Base-by-base conservation (phyloP, 2,113 vertebrate species). In the Beaufortia kweichowensis region DNA sequence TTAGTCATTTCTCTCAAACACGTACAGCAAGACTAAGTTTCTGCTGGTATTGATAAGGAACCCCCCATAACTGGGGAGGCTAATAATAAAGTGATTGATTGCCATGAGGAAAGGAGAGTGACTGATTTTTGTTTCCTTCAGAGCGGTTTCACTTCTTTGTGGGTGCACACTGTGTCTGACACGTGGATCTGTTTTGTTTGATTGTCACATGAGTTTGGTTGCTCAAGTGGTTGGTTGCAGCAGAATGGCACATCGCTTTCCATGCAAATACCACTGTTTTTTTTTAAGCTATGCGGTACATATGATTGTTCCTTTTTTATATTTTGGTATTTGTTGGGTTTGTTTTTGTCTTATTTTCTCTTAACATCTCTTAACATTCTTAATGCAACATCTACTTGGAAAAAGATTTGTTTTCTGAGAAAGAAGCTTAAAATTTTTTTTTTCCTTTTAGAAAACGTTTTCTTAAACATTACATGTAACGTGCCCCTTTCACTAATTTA, bases 161-260 rank as follows among this genome's bases (percentile, higher is more conserved):
- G 21, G 24, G 10, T 35, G 6, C 46, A 31, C 12, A 15, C 1
- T 12, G 6, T 31, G 26, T 68, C 2, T 19, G 7, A 10, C 31
- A 71, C 10, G 15, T 71, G 53, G 53, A 24, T 59, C 41, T 71
- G 55, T 71, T 71, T 59, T 59, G 68, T 59, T 59, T 71, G 11
- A 41, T 7, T 5, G 53, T 59, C 53, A 59, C 69, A 41, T 71
- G 68, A 41, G 14, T 31, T 71, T 71, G 41, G 50, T 70, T 39
- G 50, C 68, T 56, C 12, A 70, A 56, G 19, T 15, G 48, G 43
- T 31, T 67, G 26, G 26, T 57, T 71, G 68, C 31, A 57, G n/a
- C 21, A 39, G n/a, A 39, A 12, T 9, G 1, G 21, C 29, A 17
- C 21, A 24, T 7, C 4, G 14, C 24, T 56, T 56, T 3, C 53